Evolutionary conservation across 2,888 invertebrate genomes (phyloP).

Genomic region (Drosophila testacea): DNA sequence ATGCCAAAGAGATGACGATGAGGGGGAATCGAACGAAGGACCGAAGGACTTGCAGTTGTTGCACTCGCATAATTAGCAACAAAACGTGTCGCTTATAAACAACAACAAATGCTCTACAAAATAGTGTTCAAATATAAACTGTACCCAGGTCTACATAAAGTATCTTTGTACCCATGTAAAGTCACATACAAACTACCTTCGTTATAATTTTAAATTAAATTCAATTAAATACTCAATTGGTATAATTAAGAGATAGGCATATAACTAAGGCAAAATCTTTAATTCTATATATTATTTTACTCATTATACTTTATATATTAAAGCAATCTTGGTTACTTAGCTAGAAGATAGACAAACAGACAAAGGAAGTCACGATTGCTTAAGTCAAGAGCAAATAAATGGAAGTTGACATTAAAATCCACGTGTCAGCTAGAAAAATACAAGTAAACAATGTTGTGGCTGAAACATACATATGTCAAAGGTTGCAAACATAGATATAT

Average conservation of each 20-base stretch:
- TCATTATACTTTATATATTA: too few relatives aligned
- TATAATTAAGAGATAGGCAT: too few relatives aligned
- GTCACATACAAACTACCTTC: too few relatives aligned
- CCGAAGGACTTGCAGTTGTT: constrained; percentile 40
- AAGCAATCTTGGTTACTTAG: too few relatives aligned
- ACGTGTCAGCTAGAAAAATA: constrained; percentile 11
- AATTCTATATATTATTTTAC: too few relatives aligned
- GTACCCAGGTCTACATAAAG: background rate
- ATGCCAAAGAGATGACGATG: background rate
- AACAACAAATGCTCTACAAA: background rate
- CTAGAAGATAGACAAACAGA: too few relatives aligned
- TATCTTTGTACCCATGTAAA: background rate
- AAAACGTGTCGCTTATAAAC: constrained; percentile 47
- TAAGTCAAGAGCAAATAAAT: constrained; percentile 30
- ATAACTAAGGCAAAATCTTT: too few relatives aligned
- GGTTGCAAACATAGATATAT: background rate
- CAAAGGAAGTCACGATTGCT: constrained; percentile 35
- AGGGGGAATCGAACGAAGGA: constrained; percentile 5
- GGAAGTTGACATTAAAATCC: constrained; percentile 7
- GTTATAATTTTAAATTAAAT: too few relatives aligned
- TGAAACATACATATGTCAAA: constrained; percentile 14
- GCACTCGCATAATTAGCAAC: constrained; percentile 70
- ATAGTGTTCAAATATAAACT: background rate
- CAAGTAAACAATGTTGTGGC: constrained; percentile 5
- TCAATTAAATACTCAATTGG: too few relatives aligned